Base-by-base conservation (phyloP, 35 echinoderm and acorn worm genomes). In the Lytechinus pictus region DNA sequence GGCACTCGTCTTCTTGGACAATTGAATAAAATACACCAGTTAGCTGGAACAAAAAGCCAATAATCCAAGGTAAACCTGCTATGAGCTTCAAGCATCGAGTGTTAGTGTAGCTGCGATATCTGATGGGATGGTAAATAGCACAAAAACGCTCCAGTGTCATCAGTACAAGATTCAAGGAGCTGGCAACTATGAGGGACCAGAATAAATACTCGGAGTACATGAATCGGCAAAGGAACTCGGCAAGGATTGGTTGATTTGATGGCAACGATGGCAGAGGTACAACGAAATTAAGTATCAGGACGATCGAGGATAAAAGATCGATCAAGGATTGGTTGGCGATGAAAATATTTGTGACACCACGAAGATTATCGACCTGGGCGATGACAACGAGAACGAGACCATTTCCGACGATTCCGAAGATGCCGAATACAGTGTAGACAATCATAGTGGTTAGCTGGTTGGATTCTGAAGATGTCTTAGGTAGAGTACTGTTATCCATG, bases 251-350 rank as follows among this genome's bases (percentile, higher is more conserved):
- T 52, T 54, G 55, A n/a, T 54, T 54, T 53, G 44, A 8, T 2
- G 89, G 94, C 27, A 98, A 33, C 1, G 54, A 14, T 0, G 95
- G 53, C 11, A 86, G 72, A 12, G 92, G 92, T 27, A 94, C 28
- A 3, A 96, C 52, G 61, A 96, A 90, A 2, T 12, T 14, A 28
- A 54, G 21, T 27, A 96, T 10, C 3, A 98, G 66, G 12, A 97
- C 54, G 9, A 98, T 6, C 28, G 96, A 97, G 61, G 94, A 97
- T 8, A 52, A 6, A 5, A 98, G 92, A 86, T 98, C 97, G 9
- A 96, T 88, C 9, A 98, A 52, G 14, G 97, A 98, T 54, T 98
- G 97, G 60, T 98, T 98, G 51, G 92, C 95, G 61, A 98, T 95
- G 7, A 98, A 91, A 54, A 98, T 19, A 57, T 97, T 98, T 1